Evolutionary conservation across 2,797 vertebrate genomes (phyloP), one percentile per base, ranked within the genome.

Genomic region (Sardinella longiceps): DNA sequence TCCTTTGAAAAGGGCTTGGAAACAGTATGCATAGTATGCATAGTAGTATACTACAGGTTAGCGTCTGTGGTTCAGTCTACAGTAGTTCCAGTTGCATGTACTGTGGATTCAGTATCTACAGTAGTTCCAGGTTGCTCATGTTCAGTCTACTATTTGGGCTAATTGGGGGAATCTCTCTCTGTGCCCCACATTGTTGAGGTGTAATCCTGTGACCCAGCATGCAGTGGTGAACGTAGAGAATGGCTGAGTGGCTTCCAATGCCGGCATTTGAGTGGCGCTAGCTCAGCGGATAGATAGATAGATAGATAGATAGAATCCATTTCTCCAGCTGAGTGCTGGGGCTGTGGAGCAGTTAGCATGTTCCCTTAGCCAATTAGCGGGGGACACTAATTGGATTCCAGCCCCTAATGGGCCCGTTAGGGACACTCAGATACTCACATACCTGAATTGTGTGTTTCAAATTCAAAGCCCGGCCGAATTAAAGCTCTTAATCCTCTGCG

Each of bases 371-470:
- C 37, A 77, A 77, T 77, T 77, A 77, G 70, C 70, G 6, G 20
- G 70, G 63, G 28, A 77, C 37, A 7, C 37, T 77, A 77, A 77
- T 77, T 77, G 70, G 70, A 77, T 77, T 77, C 37, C 28, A 14
- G 70, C 70, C 20, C n/a, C 10, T 77, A 77, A 77, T 43, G 37
- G 70, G 33, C 37, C 37, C 70, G 23, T 77, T 77, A 43, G 70
- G 11, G 70, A 5, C 2, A 1, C 12, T 7, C 5, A 43, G 23
- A 43, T 43, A 1, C 12, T 7, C 5, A 43, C 20, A 43, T 43
- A 77, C 70, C 70, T 77, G 70, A 43, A 77, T 77, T 77, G 70
- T 77, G 23, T 77, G n/a, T n/a, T n/a, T n/a, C n/a, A n/a, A n/a
- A n/a, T 9, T 43, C 70, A 77, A 39, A 77, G 70, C 70, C 18